phyloP scores from a whole-genome alignment of 2,113 vertebrate species.

The Ariopsis seemanni region DNA sequence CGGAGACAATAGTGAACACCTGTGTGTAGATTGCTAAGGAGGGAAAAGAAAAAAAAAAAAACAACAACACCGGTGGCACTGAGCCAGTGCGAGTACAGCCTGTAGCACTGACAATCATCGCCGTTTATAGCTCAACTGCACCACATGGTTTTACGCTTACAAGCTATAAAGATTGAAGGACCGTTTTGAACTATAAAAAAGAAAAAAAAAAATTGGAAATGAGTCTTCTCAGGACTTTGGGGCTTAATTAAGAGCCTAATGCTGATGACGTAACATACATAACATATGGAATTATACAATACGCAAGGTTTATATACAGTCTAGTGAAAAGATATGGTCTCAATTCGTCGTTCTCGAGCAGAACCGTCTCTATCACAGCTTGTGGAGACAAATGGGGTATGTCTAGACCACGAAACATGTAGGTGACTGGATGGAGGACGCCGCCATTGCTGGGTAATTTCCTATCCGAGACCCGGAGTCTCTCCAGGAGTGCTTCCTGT shows the following conservation, averaged over 20 bases:
- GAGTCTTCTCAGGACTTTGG: neutral
- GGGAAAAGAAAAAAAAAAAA: neutral
- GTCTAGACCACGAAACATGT: constrained; percentile 52
- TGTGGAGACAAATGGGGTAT: constrained; percentile 43
- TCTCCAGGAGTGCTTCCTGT: constrained; percentile 58
- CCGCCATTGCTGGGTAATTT: constrained; percentile 46
- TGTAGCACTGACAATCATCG: neutral
- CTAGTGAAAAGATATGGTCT: neutral
- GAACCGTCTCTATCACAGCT: neutral
- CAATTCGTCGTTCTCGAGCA: neutral
- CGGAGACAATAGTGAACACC: constrained; percentile 34
- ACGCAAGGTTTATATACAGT: constrained; percentile 29
- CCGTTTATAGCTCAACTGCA: neutral
- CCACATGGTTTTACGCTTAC: neutral
- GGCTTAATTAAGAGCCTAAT: constrained; percentile 9
- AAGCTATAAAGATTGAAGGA: neutral
- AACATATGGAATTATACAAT: neutral
- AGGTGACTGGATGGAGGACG: constrained; percentile 49
- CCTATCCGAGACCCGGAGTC: constrained; percentile 53
- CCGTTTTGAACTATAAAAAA: neutral
- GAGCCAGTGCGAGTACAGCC: neutral
- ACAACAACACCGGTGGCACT: neutral
- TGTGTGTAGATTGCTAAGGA: constrained; percentile 13
- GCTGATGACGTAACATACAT: neutral
- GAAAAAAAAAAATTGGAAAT: neutral